A percentile compares a stretch with the other conserved stretches of the same genome.
These are phyloP conservation scores for Ormyrus thymus DNA, from an alignment of 2,888 invertebrate genomes.

Conservation along the genomic window DNA sequence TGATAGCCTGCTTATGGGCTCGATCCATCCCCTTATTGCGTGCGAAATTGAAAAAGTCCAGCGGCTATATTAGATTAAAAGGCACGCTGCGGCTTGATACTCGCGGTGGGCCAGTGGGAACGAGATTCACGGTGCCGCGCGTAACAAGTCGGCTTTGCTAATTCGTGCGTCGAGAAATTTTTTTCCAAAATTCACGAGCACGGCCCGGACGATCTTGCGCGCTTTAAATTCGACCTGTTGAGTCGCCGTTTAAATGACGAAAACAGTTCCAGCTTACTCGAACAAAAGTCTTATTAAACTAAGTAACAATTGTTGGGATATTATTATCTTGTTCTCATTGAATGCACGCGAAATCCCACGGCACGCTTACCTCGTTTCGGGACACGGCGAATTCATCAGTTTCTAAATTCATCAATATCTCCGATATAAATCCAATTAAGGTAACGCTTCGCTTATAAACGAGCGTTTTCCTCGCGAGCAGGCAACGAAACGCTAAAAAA, in stretches of 20 bases:
- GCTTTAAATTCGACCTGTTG: no score
- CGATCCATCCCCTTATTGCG: conserved; percentile 51
- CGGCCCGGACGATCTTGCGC: no score
- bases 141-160: conserved; percentile 16
- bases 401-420: conserved; percentile 35
- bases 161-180: no score
- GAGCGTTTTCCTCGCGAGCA: background rate
- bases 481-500: conserved; percentile 6
- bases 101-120: conserved; percentile 4
- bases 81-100: conserved; percentile 3
- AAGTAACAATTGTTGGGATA: no score
- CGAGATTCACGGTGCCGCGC: conserved; percentile 24
- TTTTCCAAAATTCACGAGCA: no score
- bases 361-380: background rate
- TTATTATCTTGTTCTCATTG: background rate
- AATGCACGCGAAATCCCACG: conserved; percentile 1
- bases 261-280: no score
- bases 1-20: conserved; percentile 54
- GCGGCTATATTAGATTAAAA: conserved; percentile 55
- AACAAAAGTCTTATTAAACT: no score
- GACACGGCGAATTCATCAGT: conserved; percentile 21
- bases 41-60: conserved; percentile 57
- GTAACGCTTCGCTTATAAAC: conserved; percentile 24
- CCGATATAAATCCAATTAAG: conserved; percentile 44
- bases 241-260: no score